These are phyloP conservation scores for Leptopilina syphax DNA, from an alignment of 2,888 invertebrate genomes.

Conservation along the genomic window DNA sequence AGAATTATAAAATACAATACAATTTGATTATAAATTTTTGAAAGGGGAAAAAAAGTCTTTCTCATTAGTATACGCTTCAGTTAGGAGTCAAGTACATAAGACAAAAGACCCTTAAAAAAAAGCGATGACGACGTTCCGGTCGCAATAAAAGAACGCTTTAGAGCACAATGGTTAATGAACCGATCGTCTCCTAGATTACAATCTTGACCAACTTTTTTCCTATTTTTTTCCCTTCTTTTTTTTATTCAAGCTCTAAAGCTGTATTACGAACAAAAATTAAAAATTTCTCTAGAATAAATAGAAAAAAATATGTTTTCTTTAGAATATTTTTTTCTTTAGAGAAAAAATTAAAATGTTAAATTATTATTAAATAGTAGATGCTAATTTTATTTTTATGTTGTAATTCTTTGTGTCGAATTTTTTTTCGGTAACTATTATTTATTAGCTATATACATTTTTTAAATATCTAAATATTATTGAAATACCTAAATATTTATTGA, in stretches of 20 bases:
- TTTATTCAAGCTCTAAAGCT: background rate
- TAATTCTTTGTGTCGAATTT: too few species aligned
- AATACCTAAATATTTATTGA: too few species aligned
- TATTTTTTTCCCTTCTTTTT: background rate
- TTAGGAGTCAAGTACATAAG: conserved; percentile 11
- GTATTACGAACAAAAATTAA: background rate
- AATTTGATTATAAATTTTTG: conserved; percentile 1
- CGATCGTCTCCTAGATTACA: conserved; percentile 14
- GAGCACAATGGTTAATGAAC: conserved; percentile 30
- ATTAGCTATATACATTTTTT: too few species aligned
- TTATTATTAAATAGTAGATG: too few species aligned
- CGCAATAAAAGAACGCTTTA: conserved; percentile 22
- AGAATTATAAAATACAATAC: background rate
- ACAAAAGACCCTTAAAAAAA: conserved; percentile 23
- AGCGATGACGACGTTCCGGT: conserved; percentile 23
- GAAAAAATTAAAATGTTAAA: too few species aligned
- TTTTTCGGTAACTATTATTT: too few species aligned
- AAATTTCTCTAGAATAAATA: background rate
- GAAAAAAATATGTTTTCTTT: background rate
- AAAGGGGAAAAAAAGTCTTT: background rate
- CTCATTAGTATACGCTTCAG: conserved; percentile 20
- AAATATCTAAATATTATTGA: too few species aligned
- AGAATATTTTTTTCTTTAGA: too few species aligned
- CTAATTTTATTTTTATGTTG: too few species aligned
- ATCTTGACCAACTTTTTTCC: conserved; percentile 28